Percentiles rank a stretch among this genome's conserved stretches.
phyloP scores from a whole-genome alignment of 2,113 vertebrate species.

The Paramormyrops kingsleyae region DNA sequence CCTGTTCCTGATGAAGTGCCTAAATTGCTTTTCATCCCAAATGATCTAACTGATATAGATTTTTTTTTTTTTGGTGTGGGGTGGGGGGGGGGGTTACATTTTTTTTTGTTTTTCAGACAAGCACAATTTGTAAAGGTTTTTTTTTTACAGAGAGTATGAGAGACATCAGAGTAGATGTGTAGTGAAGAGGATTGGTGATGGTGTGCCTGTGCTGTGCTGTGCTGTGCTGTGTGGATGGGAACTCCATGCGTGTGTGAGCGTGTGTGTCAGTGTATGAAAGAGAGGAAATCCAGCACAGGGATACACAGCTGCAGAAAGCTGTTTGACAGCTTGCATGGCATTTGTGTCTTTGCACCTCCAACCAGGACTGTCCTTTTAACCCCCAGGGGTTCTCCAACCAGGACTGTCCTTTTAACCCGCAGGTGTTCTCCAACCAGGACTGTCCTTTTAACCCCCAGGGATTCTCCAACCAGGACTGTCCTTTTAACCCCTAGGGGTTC shows the following conservation, averaged over 20 bases:
- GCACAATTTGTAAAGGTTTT: neutral
- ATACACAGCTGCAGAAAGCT: neutral
- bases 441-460: neutral
- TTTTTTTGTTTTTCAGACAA: neutral
- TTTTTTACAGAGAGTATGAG: neutral
- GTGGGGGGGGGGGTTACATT: neutral
- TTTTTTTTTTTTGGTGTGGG: neutral
- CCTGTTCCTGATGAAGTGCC: neutral
- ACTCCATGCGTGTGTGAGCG: neutral
- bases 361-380: neutral
- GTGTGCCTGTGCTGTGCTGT: neutral
- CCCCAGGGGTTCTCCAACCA: neutral
- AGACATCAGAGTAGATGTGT: neutral
- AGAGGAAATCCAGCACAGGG: neutral
- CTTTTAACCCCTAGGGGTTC: neutral
- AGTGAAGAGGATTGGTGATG: neutral
- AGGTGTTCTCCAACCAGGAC: neutral
- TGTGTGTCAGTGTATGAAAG: neutral
- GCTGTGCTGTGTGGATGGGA: neutral
- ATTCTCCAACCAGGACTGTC: neutral
- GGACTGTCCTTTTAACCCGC: neutral
- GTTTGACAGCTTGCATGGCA: neutral
- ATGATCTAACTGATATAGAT: neutral
- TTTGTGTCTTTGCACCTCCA: neutral
- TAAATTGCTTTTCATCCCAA: neutral